A percentile compares a stretch with the other conserved stretches of the same genome.
phyloP scores from a whole-genome alignment of 2,113 vertebrate genomes.

The Manacus vitellinus region DNA sequence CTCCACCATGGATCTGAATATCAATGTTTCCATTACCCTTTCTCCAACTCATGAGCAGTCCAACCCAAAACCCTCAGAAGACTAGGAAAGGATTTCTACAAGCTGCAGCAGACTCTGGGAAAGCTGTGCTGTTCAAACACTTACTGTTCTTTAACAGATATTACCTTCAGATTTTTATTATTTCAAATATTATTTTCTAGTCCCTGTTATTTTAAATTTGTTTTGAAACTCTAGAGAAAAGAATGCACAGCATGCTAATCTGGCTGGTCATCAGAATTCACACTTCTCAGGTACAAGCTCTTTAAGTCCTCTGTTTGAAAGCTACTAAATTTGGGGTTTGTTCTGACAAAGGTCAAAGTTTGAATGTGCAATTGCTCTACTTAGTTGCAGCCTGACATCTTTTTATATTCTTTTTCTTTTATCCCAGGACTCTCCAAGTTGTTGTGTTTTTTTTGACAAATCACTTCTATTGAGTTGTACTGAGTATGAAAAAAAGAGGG shows the following conservation, averaged over 20 bases:
- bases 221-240: conserved; percentile 1
- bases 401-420: background rate
- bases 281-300: background rate
- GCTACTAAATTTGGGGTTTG: background rate
- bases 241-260: background rate
- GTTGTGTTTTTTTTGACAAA: background rate
- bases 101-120: background rate
- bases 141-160: background rate
- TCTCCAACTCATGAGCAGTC: background rate
- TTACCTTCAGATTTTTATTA: conserved; percentile 1
- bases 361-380: background rate
- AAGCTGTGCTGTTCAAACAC: background rate
- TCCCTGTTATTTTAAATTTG: background rate
- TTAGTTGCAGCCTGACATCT: background rate
- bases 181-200: background rate
- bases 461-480: background rate
- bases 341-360: background rate
- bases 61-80: background rate
- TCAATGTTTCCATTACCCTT: background rate
- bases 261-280: background rate
- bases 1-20: background rate
- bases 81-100: background rate
- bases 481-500: background rate
- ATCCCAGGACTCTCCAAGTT: background rate
- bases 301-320: background rate